Conservation (phyloP, 37 sponge, comb jelly and placozoan genomes). For the Geodia barretti region DNA sequence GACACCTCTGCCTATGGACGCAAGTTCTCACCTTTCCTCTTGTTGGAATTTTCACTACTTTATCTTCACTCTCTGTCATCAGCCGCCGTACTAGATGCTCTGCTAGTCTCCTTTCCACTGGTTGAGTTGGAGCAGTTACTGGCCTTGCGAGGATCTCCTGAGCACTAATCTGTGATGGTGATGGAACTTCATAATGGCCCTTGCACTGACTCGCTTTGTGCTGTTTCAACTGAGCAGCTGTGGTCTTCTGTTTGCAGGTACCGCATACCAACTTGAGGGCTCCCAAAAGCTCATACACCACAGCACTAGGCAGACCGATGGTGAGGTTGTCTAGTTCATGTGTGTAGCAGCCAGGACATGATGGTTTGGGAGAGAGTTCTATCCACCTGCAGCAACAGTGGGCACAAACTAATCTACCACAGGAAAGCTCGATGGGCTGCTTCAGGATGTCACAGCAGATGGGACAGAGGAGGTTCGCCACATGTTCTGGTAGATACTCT, state of each 20-base stretch:
- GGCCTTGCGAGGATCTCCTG: not conserved
- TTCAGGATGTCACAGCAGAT: not conserved
- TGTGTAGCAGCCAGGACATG: slow-evolving; percentile 27
- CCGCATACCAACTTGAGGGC: not conserved
- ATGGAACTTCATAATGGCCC: not conserved
- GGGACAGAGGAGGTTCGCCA: not conserved
- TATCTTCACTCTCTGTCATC: not conserved
- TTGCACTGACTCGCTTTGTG: not conserved
- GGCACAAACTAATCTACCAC: slow-evolving; percentile 4
- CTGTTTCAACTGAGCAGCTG: not conserved
- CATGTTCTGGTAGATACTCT: not conserved
- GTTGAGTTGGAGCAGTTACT: not conserved
- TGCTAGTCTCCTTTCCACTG: not conserved
- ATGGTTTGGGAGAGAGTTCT: not conserved
- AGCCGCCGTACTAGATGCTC: not conserved
- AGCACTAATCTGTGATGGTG: not conserved
- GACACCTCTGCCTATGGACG: not conserved
- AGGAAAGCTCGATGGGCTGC: slow-evolving; percentile 1
- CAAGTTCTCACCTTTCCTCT: not conserved
- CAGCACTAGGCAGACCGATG: not conserved
- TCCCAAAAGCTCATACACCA: not conserved
- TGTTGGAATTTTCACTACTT: not conserved
- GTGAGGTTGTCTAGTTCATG: not conserved
- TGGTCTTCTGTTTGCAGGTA: not conserved
- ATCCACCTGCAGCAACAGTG: slow-evolving; percentile 17